Base-by-base conservation (phyloP, 1,140 invertebrate species). In the Neodiprion pinetum region DNA sequence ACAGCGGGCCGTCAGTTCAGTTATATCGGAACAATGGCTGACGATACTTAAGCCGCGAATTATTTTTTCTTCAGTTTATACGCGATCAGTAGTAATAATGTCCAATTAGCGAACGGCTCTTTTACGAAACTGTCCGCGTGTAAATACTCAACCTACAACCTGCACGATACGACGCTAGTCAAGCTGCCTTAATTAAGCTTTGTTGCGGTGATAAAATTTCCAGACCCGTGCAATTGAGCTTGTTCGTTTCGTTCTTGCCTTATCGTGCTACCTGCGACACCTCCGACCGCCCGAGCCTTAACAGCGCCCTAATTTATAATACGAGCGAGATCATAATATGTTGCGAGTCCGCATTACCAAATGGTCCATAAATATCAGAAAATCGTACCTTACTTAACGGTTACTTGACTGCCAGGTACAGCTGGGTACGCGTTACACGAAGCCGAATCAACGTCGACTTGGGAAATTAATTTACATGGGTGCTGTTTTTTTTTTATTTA, bases 91-190 rank as follows among this genome's bases (percentile, higher is more conserved):
- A 17, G 53, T 61, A 61, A 61, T 61, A 61, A 17, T 14, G n/a
- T 17, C 53, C 53, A 61, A 61, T 61, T 61, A 61, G 53, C 53
- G 53, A 61, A 40, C 28, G 53, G n/a, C 53, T 61, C n/a, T 61
- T 61, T 61, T 5, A 9, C 53, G 11, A 17, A 17, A 14, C 5
- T 61, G 53, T 17, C 53, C n/a, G 53, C 53, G 4, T 9, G 53
- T 61, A 61, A 12, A 17, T 61, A 61, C 11, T 17, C 11, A 14
- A 61, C 53, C 53, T 61, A 4, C 53, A 61, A 61, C 53, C 53
- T 61, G 28, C 28, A 40, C 28, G 28, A 5, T 5, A 40, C 28
- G 28, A 61, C 9, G 53, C n/a, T 17, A 61, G 4, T 61, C 53
- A 17, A 61, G 53, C 11, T 61, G 28, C 28, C 28, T 61, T 61